A percentile compares a stretch with the other conserved stretches of the same genome.
These are phyloP conservation scores for Burhinus bistriatus DNA, from an alignment of 2,113 vertebrate genomes.

Conservation along the genomic window DNA sequence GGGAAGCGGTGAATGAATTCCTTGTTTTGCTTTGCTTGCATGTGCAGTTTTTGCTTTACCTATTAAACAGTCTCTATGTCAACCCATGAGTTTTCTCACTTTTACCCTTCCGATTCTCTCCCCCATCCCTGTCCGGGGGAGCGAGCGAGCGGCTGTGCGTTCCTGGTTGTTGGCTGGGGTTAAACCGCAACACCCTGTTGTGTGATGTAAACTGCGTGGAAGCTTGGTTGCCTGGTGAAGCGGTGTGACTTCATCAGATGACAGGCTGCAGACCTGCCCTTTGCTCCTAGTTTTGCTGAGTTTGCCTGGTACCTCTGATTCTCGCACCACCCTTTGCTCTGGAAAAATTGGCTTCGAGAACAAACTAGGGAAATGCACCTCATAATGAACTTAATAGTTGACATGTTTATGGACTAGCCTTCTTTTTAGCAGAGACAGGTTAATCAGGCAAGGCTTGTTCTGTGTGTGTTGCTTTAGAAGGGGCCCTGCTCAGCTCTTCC, in stretches of 20 bases:
- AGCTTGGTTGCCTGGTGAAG: background rate
- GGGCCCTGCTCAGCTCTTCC: background rate
- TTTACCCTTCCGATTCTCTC: background rate
- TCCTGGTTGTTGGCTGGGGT: background rate
- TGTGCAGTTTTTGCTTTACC: background rate
- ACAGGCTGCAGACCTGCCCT: background rate
- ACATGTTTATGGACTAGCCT: background rate
- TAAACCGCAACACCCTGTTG: background rate
- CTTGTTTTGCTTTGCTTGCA: background rate
- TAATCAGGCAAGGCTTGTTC: background rate
- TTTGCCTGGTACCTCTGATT: background rate
- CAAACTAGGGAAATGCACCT: background rate
- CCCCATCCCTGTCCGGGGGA: background rate
- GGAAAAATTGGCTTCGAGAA: background rate
- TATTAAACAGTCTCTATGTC: background rate
- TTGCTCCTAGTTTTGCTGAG: background rate
- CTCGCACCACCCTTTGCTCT: background rate
- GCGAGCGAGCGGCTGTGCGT: background rate
- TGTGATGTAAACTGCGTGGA: fast-evolving
- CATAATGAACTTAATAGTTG: background rate
- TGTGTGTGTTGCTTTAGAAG: background rate
- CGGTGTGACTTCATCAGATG: fast-evolving
- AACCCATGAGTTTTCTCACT: background rate
- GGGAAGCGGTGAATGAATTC: background rate
- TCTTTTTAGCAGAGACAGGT: background rate